Percentiles rank a stretch among this genome's conserved stretches.
phyloP scores from a whole-genome alignment of 2,113 vertebrate species.

The Leucopternis melanops region DNA sequence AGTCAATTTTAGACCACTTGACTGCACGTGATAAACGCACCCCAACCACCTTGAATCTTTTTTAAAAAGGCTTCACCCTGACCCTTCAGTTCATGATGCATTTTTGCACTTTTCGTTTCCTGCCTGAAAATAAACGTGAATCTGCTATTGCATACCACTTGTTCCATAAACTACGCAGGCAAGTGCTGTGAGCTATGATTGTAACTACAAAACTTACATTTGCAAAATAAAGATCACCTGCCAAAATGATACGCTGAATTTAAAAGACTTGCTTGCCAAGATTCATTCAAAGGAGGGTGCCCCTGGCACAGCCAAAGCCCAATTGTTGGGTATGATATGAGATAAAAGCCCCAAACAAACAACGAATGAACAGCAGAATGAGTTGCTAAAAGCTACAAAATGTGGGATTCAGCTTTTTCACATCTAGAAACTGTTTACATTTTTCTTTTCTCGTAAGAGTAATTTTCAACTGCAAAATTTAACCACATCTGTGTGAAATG shows the following conservation, averaged over 20 bases:
- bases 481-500: neutral
- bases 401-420: neutral
- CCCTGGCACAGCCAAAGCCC: neutral
- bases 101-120: slow-evolving; percentile 21
- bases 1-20: neutral
- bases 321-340: accelerated
- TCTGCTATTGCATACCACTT: neutral
- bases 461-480: neutral
- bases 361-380: accelerated
- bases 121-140: slow-evolving; percentile 1
- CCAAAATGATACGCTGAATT: neutral
- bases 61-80: neutral
- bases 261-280: neutral
- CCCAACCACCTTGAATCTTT: neutral
- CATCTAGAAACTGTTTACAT: neutral
- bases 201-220: neutral
- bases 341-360: neutral
- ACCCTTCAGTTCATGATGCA: neutral
- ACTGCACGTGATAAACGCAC: neutral
- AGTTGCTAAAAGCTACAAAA: neutral
- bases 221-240: neutral
- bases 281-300: neutral
- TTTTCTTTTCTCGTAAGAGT: neutral
- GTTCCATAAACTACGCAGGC: neutral
- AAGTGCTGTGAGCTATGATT: neutral